Percentiles rank a stretch among this genome's conserved stretches.
phyloP scores from a whole-genome alignment of 2,888 invertebrate species.

The Machimus atricapillus region DNA sequence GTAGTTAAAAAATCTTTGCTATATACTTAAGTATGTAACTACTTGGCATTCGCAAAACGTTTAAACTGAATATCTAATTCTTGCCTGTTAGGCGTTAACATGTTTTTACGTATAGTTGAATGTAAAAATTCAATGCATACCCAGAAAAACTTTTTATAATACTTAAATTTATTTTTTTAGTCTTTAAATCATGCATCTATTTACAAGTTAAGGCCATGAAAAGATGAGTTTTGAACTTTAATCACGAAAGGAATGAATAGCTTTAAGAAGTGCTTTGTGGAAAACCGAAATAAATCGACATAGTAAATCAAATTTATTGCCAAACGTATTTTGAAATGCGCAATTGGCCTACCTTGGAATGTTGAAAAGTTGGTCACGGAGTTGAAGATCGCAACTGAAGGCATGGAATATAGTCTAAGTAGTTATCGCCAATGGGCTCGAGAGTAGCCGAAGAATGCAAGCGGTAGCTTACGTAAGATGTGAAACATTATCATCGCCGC shows the following conservation, averaged over 20 bases:
- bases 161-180: not conserved
- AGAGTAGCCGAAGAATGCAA: not conserved
- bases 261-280: not conserved
- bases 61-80: too few species aligned
- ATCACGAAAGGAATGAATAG: not conserved
- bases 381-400: not conserved
- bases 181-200: not conserved
- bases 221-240: not conserved
- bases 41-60: too few species aligned
- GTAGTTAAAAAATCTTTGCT: too few species aligned
- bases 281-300: not conserved
- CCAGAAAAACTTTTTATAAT: not conserved
- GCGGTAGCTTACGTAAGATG: not conserved
- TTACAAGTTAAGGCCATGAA: not conserved
- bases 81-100: too few species aligned
- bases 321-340: not conserved
- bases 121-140: too few species aligned
- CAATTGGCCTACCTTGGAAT: not conserved
- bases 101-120: too few species aligned
- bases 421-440: not conserved
- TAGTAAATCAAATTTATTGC: not conserved
- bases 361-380: not conserved
- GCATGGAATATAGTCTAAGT: not conserved
- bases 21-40: too few species aligned
- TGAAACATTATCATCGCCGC: not conserved